Conservation (phyloP, 2,888 invertebrate genomes). For the Arge pagana region DNA sequence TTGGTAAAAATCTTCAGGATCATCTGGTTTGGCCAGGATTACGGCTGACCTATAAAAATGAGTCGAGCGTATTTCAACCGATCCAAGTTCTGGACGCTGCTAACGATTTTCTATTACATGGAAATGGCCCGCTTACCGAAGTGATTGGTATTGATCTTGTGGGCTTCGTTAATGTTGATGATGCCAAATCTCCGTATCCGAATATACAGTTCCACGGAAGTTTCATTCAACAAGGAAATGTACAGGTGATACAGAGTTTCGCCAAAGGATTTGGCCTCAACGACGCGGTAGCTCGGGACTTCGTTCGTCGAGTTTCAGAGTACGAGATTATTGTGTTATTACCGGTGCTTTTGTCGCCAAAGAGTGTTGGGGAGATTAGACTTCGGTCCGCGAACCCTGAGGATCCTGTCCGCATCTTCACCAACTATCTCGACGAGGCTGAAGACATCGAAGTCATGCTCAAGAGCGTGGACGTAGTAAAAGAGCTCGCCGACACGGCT, state of each 20-base stretch:
- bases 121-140: conserved; percentile 55
- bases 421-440: conserved; percentile 61
- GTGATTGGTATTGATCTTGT: conserved; percentile 60
- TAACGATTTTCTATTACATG: conserved; percentile 57
- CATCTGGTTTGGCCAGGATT: conserved; percentile 55
- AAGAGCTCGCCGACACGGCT: conserved; percentile 38
- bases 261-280: conserved; percentile 26
- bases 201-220: conserved; percentile 64
- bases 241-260: conserved; percentile 18
- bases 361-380: too few species aligned
- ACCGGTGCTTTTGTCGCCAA: too few species aligned
- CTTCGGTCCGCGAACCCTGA: conserved; percentile 61
- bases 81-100: conserved; percentile 34
- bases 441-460: conserved; percentile 55
- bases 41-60: conserved; percentile 32
- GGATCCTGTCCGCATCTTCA: conserved; percentile 60
- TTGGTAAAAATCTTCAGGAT: conserved; percentile 65
- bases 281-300: conserved; percentile 36
- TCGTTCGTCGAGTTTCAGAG: too few species aligned
- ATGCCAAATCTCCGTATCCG: conserved; percentile 61
- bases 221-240: conserved; percentile 53
- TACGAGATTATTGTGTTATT: too few species aligned
- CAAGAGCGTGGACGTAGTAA: conserved; percentile 45
- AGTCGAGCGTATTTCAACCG: conserved; percentile 11
- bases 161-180: conserved; percentile 62